Conservation (phyloP, 1,140 invertebrate genomes). For the Stenopsyche tienmushanensis region DNA sequence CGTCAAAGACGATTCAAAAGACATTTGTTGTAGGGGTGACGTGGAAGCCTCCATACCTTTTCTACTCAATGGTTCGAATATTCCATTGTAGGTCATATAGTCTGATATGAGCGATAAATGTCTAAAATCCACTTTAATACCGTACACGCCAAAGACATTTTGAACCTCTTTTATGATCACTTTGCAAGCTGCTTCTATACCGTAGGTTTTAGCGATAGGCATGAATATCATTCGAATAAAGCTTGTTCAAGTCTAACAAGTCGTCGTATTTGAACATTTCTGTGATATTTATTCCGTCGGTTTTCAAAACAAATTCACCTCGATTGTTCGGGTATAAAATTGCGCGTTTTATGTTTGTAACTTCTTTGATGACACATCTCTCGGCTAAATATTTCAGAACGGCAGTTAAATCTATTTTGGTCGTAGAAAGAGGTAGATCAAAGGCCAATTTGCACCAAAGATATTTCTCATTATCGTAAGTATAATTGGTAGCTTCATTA, state of each 20-base stretch:
- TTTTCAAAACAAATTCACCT: slow-evolving; percentile 72
- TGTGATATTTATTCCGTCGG: slow-evolving; percentile 92
- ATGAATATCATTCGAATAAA: slow-evolving; percentile 96
- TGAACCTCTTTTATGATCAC: slow-evolving; percentile 89
- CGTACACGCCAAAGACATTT: slow-evolving; percentile 94
- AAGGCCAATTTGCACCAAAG: slow-evolving; percentile 57
- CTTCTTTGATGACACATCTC: slow-evolving; percentile 77
- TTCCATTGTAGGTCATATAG: slow-evolving; percentile 96
- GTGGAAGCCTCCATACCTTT: slow-evolving; percentile 83
- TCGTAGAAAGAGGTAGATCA: slow-evolving; percentile 65
- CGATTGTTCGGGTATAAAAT: slow-evolving; percentile 69
- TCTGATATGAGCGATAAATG: slow-evolving; percentile 94
- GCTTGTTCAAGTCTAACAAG: slow-evolving; percentile 78
- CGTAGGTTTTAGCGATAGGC: slow-evolving; percentile 86
- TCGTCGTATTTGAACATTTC: slow-evolving; percentile 84
- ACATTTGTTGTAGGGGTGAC: slow-evolving; percentile 97
- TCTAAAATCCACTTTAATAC: slow-evolving; percentile 90
- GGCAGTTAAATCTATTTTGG: slow-evolving; percentile 74
- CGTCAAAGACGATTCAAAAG: slow-evolving; percentile 88
- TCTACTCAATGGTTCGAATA: slow-evolving; percentile 86
- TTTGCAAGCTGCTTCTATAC: slow-evolving; percentile 92
- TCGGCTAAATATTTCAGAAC: slow-evolving; percentile 73
- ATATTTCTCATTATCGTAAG: slow-evolving; percentile 70
- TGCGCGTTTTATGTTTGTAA: slow-evolving; percentile 78
- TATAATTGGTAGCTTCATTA: slow-evolving; percentile 63